Evolutionary conservation across 53 echinoderm and acorn worm species (phyloP), one percentile per base, ranked within the genome.

Genomic region (Apostichopus leukothele): DNA sequence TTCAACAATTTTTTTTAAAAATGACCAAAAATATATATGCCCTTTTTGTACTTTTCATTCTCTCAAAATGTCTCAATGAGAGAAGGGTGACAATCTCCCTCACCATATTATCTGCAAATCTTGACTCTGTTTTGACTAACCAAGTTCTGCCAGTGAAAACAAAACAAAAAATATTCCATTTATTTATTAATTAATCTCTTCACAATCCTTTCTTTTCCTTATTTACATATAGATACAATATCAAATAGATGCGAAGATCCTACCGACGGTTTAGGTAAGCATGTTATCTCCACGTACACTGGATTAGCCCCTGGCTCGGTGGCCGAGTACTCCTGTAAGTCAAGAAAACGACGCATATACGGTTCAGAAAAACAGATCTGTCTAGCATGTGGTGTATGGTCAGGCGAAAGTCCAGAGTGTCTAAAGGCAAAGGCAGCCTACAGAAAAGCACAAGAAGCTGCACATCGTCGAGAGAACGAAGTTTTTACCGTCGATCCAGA

Each of bases 161-260:
- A 25, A 25, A 25, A 25, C 25, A 39, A 39, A 39, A 39, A 39
- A 39, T 39, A 1, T 25, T 25, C 39, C 39, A 39, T 39, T 39
- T 39, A 39, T 39, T 39, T 39, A 39, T 39, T 39, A 39, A 67
- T 67, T 16, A 74, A 7, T 21, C 74, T 21, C 7, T 16, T 74
- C 1, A 7, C 74, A 39, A 39, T 16, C 54, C n/a, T 83, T 83
- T 18, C 53, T 26, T 7, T 7, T 9, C 12, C 60, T 83, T 83
- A 9, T 20, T 20, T 20, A 83, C 54, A 83, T 83, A 11, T 6
- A 39, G 39, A 39, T 83, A 54, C 83, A 11, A 83, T 83, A 63
- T 63, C 67, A n/a, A 50, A 85, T 85, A 85, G 14, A 12, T 85
- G 85, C 21, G 22, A 57, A 13, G 85, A 85, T 67, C 63, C 67